Conservation (phyloP, 2,113 vertebrate genomes). For the Scomber scombrus region DNA sequence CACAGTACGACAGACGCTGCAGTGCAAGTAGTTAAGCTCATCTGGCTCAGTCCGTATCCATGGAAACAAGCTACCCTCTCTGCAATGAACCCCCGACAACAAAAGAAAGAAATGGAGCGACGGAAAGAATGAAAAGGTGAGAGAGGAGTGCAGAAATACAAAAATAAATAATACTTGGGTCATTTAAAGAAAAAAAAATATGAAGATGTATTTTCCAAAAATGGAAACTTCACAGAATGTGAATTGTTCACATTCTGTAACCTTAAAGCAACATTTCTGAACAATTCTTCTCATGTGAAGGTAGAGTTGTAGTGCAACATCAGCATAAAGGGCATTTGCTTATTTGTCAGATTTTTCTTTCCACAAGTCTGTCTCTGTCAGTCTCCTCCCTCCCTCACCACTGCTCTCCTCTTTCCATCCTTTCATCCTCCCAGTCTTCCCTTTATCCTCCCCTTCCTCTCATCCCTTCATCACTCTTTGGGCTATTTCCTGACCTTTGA, state of each 20-base stretch:
- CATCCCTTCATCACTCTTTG: background rate
- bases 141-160: background rate
- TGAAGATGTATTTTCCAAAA: background rate
- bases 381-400: background rate
- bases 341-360: constrained; percentile 16
- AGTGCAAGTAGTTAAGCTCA: constrained; percentile 64
- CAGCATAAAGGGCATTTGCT: constrained; percentile 18
- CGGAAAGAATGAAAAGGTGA: constrained; percentile 27
- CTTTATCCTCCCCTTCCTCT: background rate
- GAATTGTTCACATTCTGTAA: background rate
- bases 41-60: constrained; percentile 76
- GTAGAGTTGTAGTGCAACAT: constrained; percentile 9
- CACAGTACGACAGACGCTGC: constrained; percentile 42
- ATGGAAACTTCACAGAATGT: background rate
- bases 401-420: background rate
- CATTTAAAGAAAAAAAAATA: background rate
- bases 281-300: constrained; percentile 13
- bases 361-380: background rate
- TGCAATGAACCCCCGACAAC: constrained; percentile 59
- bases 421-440: background rate
- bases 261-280: background rate
- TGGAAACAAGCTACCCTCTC: constrained; percentile 79
- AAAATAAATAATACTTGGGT: background rate
- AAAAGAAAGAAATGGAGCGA: constrained; percentile 62
- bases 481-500: background rate